Base-by-base conservation (phyloP, 2,113 vertebrate species). In the Rhinolophus sinicus region DNA sequence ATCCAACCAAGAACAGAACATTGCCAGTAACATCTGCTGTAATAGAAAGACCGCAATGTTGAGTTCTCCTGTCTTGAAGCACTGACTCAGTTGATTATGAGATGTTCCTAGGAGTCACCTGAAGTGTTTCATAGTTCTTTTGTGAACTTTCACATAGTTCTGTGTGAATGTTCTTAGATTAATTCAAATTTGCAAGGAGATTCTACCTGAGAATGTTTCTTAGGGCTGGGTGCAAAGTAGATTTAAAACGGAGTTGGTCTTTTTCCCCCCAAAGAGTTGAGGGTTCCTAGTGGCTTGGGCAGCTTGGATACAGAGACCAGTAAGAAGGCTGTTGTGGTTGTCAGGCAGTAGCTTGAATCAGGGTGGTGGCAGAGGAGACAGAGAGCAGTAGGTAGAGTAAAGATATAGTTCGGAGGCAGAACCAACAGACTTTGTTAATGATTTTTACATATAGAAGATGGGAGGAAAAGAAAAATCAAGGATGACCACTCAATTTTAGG, bases 1-100 rank as follows among this genome's bases (percentile, higher is more conserved):
- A 88, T 97, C 50, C 87, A 97, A 69, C 60, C 80, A 96, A 94
- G 93, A 75, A 95, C 90, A 97, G 85, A 96, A 95, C 90, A 88
- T 76, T 81, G 65, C 70, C 70, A 38, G 60, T 88, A 80, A 84
- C 65, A 81, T 85, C 93, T 80, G 14, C 40, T 84, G 13, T 72
- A 67, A 95, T 24, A 92, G 28, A 94, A 73, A 90, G 77, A 67
- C 11, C 78, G 28, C 10, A 56, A 76, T 38, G 33, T 72, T 1
- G 2, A 88, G 70, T 67, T 92, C 38, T 70, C 80, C 92, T 92
- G 88, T 95, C 90, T 69, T 70, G 52, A 84, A 80, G 64, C 6
- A 72, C 67, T n/a, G 82, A 86, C 47, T 70, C 56, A 44, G 47
- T 94, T 90, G 50, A 50, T 38, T 56, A 70, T 19, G 60, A 54